Evolutionary conservation across 2,888 invertebrate species (phyloP).

Genomic region (Elysia crispata): DNA sequence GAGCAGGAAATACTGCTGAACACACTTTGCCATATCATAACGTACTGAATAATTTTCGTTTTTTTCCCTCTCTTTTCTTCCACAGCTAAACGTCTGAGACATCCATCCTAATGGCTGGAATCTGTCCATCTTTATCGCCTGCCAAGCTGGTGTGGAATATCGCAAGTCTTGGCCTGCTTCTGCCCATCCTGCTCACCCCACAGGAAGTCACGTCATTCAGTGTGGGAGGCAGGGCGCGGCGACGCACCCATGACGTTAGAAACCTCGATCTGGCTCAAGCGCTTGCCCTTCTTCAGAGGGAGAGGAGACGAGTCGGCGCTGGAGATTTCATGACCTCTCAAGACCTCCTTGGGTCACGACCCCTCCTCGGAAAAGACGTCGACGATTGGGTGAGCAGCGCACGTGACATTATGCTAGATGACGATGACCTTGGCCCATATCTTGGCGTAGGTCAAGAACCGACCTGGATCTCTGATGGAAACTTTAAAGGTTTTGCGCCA

Average conservation of each 20-base stretch:
- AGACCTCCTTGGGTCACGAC: not conserved
- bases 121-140: no score
- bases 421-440: not conserved
- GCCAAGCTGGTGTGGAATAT: no score
- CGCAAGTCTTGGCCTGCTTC: not conserved
- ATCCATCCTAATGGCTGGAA: no score
- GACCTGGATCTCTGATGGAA: conserved; percentile 3
- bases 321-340: conserved; percentile 31
- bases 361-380: conserved; percentile 10
- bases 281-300: conserved; percentile 52
- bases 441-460: not conserved
- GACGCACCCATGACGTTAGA: not conserved
- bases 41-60: no score
- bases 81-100: no score
- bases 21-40: no score
- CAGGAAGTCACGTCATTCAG: conserved; percentile 49
- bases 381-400: conserved; percentile 34
- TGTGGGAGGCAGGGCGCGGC: conserved; percentile 35
- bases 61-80: no score
- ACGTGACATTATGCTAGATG: not conserved
- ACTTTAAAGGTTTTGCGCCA: conserved; percentile 4
- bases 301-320: conserved; percentile 46
- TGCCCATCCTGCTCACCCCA: conserved; percentile 5
- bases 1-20: no score
- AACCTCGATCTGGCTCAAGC: conserved; percentile 49